These are phyloP conservation scores for Muntiacus muntjak DNA, from an alignment of 2,113 vertebrate genomes.

Conservation along the genomic window DNA sequence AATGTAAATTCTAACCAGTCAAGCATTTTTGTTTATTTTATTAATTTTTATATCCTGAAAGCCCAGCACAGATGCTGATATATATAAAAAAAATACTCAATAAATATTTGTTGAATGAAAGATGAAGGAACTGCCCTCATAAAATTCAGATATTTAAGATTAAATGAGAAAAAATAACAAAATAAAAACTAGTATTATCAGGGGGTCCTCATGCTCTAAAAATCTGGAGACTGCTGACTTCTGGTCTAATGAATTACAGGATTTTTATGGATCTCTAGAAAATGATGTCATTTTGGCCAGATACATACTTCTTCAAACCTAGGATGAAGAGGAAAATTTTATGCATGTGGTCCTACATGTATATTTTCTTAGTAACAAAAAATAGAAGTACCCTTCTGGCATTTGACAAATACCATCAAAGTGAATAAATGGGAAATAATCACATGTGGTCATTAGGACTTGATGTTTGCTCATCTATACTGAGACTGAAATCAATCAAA, in stretches of 20 bases:
- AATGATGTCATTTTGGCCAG: background rate
- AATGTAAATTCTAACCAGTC: background rate
- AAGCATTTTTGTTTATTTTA: background rate
- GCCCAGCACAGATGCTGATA: background rate
- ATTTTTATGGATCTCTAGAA: background rate
- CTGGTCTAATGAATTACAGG: background rate
- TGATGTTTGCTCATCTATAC: conserved; percentile 24
- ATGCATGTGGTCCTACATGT: background rate
- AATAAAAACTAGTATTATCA: background rate
- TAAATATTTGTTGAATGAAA: background rate
- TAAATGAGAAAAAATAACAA: background rate
- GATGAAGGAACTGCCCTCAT: background rate
- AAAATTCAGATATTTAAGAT: background rate
- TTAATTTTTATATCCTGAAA: background rate
- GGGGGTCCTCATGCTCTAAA: background rate
- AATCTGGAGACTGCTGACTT: background rate
- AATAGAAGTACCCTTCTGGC: background rate
- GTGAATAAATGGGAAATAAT: conserved; percentile 45
- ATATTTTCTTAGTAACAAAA: background rate
- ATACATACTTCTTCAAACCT: background rate
- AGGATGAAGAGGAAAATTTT: background rate
- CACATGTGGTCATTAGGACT: background rate
- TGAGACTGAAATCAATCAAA: conserved; percentile 46
- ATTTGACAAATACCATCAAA: conserved; percentile 19
- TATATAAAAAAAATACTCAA: background rate